phyloP scores from a whole-genome alignment of 35 echinoderm and acorn worm species.

The Heliocidaris tuberculata region DNA sequence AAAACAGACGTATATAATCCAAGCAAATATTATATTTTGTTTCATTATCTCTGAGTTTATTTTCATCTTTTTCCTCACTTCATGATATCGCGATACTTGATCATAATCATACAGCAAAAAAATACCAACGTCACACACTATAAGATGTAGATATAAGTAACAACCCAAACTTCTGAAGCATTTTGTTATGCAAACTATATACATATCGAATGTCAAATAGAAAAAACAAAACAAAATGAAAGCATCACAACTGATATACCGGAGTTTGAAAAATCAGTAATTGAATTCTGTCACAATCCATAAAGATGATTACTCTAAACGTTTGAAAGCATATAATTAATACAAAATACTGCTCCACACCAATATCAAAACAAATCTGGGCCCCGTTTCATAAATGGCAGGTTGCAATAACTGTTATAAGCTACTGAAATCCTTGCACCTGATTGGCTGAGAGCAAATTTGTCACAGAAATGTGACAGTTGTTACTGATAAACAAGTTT shows the following conservation, averaged over 20 bases:
- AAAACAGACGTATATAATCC: neutral
- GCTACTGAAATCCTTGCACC: no score
- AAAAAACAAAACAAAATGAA: conserved; percentile 24
- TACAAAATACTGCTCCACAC: neutral
- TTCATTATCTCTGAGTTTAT: neutral
- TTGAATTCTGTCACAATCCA: neutral
- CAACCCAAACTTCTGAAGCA: conserved; percentile 21
- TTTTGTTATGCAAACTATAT: conserved; percentile 8
- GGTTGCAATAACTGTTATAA: no score
- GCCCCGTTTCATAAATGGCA: no score
- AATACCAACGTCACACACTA: conserved; percentile 42
- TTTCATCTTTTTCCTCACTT: neutral
- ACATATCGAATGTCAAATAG: conserved; percentile 34
- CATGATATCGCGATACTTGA: neutral
- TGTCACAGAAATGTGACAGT: no score
- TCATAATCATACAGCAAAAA: conserved; percentile 11
- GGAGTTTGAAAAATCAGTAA: neutral
- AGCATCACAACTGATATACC: neutral
- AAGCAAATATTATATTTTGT: neutral
- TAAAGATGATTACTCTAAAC: neutral
- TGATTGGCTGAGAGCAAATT: no score
- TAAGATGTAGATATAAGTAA: conserved; percentile 7
- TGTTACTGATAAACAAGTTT: no score
- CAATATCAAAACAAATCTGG: neutral
- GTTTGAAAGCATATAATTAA: neutral